These are phyloP conservation scores for Muraenolepis orangiensis DNA, from an alignment of 2,797 vertebrate genomes.

Conservation along the genomic window DNA sequence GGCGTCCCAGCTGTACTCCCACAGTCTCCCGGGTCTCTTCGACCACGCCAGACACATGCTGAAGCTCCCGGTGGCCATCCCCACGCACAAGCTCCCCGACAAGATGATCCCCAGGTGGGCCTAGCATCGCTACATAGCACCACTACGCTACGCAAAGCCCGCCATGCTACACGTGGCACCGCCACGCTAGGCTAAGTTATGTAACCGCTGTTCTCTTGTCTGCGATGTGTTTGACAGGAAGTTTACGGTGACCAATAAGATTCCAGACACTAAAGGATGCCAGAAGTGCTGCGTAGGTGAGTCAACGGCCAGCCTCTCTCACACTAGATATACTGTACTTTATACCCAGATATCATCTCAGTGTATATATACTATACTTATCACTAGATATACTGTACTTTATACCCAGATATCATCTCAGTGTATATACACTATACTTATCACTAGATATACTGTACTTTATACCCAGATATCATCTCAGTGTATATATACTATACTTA, in stretches of 20 bases:
- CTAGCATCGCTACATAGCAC: neutral
- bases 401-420: too few species aligned
- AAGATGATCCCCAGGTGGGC: slow-evolving; percentile 83
- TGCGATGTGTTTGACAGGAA: slow-evolving; percentile 75
- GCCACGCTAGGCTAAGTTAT: neutral
- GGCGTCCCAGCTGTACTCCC: slow-evolving; percentile 97
- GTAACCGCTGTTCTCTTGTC: neutral
- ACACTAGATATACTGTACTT: neutral
- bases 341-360: neutral
- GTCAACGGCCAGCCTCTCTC: slow-evolving; percentile 23
- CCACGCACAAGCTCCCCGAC: slow-evolving; percentile 94
- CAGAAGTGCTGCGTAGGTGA: slow-evolving; percentile 98
- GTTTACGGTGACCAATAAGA: slow-evolving; percentile 95
- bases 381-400: too few species aligned
- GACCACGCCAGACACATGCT: slow-evolving; percentile 96
- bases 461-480: too few species aligned
- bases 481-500: neutral
- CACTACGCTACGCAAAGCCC: neutral
- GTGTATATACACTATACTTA: neutral
- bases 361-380: neutral
- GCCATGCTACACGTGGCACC: neutral
- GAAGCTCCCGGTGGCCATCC: slow-evolving; percentile 94
- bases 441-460: neutral
- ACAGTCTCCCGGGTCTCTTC: slow-evolving; percentile 90
- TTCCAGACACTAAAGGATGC: slow-evolving; percentile 98